These are phyloP conservation scores for Holothuria scabra DNA, from an alignment of 53 echinoderm and acorn worm genomes.

Conservation along the genomic window DNA sequence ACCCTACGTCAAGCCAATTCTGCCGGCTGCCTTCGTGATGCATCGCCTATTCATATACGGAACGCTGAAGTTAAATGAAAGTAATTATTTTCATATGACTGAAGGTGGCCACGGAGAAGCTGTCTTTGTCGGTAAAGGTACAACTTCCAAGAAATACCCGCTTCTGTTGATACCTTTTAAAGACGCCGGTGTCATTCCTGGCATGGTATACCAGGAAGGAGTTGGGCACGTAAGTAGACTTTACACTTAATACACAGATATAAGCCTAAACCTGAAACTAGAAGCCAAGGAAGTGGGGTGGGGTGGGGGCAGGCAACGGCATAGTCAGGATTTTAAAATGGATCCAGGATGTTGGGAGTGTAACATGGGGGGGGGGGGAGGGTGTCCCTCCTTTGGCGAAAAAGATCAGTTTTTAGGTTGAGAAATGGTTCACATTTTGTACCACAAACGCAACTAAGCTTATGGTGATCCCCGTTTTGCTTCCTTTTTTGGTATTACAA, in stretches of 20 bases:
- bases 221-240: slow-evolving; percentile 34
- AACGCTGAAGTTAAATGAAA: slow-evolving; percentile 9
- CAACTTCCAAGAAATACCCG: slow-evolving; percentile 8
- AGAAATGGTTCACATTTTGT: too few relatives aligned
- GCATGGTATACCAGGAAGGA: slow-evolving; percentile 16
- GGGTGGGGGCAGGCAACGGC: too few relatives aligned
- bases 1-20: too few relatives aligned
- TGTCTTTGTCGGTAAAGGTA: slow-evolving; percentile 5
- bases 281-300: too few relatives aligned
- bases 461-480: too few relatives aligned
- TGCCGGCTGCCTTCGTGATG: not conserved
- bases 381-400: too few relatives aligned
- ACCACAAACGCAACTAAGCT: too few relatives aligned
- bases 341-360: too few relatives aligned
- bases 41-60: slow-evolving; percentile 29
- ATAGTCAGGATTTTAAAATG: too few relatives aligned
- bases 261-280: not conserved
- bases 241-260: not conserved
- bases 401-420: too few relatives aligned
- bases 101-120: not conserved
- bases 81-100: not conserved
- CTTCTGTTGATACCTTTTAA: not conserved
- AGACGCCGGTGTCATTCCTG: not conserved
- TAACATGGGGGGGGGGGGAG: too few relatives aligned
- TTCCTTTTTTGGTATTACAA: too few relatives aligned